Conservation (phyloP, 2,113 vertebrate species). For the Loxodonta africana region DNA sequence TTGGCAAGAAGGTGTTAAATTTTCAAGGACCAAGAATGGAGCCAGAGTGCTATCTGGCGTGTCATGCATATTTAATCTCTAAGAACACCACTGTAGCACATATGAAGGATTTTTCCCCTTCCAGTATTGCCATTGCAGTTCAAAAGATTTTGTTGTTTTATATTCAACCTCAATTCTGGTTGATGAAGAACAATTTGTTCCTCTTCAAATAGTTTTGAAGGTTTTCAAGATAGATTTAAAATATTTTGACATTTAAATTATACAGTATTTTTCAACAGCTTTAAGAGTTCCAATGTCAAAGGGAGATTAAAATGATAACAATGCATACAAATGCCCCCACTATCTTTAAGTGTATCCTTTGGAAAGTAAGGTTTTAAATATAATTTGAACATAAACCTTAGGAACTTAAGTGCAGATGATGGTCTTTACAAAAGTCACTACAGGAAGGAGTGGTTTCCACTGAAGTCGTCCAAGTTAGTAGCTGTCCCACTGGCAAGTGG, state of each 20-base stretch:
- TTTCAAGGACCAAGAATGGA: neutral
- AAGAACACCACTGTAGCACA: conserved; percentile 49
- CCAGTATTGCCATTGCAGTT: conserved; percentile 11
- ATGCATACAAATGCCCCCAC: neutral
- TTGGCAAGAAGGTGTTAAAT: neutral
- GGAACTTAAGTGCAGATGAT: neutral
- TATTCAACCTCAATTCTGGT: conserved; percentile 48
- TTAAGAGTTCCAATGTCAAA: neutral
- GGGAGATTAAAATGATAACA: neutral
- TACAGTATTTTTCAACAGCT: neutral
- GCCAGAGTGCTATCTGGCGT: neutral
- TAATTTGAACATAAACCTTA: neutral
- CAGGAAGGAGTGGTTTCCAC: neutral
- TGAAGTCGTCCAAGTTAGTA: neutral
- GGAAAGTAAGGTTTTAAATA: neutral
- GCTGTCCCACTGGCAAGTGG: neutral
- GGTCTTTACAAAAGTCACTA: neutral
- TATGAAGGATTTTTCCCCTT: conserved; percentile 14
- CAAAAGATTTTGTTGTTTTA: conserved; percentile 58
- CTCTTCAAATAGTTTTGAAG: conserved; percentile 36
- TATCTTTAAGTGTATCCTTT: no score
- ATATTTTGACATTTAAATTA: conserved; percentile 44
- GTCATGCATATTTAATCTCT: conserved; percentile 62
- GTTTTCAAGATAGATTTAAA: conserved; percentile 59
- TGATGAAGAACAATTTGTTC: conserved; percentile 56